Percentiles rank a stretch among this genome's conserved stretches.
Evolutionary conservation across 2,797 vertebrate genomes (phyloP).

Genomic region (Nannoperca australis): DNA sequence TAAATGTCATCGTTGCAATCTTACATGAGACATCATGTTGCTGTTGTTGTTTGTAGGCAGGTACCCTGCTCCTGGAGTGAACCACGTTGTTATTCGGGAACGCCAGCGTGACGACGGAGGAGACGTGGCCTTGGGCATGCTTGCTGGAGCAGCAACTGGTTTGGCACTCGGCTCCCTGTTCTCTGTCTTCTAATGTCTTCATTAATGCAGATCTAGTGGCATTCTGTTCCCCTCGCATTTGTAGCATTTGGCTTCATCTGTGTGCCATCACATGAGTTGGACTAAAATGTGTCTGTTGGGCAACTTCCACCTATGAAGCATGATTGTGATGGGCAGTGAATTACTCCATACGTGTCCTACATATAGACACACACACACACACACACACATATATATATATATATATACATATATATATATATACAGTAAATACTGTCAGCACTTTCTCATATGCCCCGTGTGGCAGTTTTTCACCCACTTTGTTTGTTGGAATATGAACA

Average conservation of each 20-base stretch:
- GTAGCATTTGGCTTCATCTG: conserved; percentile 56
- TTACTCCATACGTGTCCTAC: conserved; percentile 44
- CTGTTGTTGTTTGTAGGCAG: conserved; percentile 77
- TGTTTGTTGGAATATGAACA: conserved; percentile 56
- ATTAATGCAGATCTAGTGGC: conserved; percentile 19
- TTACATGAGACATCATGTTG: not conserved
- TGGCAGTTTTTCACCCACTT: conserved; percentile 25
- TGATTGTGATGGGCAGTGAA: conserved; percentile 67
- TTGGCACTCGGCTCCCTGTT: conserved; percentile 96
- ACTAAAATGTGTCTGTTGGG: conserved; percentile 47
- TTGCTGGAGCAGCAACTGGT: conserved; percentile 94
- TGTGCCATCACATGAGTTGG: conserved; percentile 63
- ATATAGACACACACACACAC: too few species aligned
- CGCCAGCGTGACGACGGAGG: conserved; percentile 89
- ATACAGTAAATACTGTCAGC: conserved; percentile 62
- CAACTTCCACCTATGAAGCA: conserved; percentile 56
- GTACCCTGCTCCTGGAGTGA: conserved; percentile 87
- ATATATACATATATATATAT: conserved; percentile 25
- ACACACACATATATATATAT: conserved; percentile 10
- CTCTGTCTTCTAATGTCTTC: conserved; percentile 90
- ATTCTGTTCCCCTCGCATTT: conserved; percentile 6
- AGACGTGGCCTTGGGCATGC: conserved; percentile 93
- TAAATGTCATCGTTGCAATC: not conserved
- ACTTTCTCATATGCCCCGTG: conserved; percentile 68
- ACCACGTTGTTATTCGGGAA: conserved; percentile 91